A percentile compares a stretch with the other conserved stretches of the same genome.
These are phyloP conservation scores for Urechis unicinctus DNA, from an alignment of 2,888 invertebrate genomes.

Conservation along the genomic window DNA sequence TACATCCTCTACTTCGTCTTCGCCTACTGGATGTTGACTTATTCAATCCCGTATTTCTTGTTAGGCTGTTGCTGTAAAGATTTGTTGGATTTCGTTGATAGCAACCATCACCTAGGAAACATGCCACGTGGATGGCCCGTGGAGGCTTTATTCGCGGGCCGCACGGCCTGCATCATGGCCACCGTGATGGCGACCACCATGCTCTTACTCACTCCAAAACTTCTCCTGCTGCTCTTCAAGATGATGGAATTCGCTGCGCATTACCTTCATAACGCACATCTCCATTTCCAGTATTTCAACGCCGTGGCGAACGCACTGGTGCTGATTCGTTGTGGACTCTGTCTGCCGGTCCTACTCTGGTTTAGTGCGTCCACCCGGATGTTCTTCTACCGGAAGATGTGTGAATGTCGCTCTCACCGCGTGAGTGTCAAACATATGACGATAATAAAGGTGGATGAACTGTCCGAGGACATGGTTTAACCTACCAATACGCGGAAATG, in stretches of 20 bases:
- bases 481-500: no score
- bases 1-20: constrained; percentile 19
- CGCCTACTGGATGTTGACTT: constrained; percentile 12
- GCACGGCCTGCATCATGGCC: constrained; percentile 9
- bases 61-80: constrained; percentile 17
- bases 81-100: constrained; percentile 15
- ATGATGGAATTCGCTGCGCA: constrained; percentile 11
- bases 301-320: constrained; percentile 15
- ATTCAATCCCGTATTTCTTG: constrained; percentile 16
- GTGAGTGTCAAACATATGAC: no score
- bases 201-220: constrained; percentile 15
- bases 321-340: no score
- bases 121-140: not conserved
- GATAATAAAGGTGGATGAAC: no score
- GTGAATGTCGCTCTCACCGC: no score
- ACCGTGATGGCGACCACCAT: constrained; percentile 16
- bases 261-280: constrained; percentile 4
- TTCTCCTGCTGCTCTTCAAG: constrained; percentile 17
- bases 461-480: no score
- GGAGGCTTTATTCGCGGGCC: constrained; percentile 4
- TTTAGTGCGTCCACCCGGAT: no score
- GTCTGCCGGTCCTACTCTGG: no score
- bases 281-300: constrained; percentile 19
- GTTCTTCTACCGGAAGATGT: no score
- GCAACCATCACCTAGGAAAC: constrained; percentile 2